Evolutionary conservation across 2,113 vertebrate species (phyloP).

Genomic region (Nerophis ophidion): DNA sequence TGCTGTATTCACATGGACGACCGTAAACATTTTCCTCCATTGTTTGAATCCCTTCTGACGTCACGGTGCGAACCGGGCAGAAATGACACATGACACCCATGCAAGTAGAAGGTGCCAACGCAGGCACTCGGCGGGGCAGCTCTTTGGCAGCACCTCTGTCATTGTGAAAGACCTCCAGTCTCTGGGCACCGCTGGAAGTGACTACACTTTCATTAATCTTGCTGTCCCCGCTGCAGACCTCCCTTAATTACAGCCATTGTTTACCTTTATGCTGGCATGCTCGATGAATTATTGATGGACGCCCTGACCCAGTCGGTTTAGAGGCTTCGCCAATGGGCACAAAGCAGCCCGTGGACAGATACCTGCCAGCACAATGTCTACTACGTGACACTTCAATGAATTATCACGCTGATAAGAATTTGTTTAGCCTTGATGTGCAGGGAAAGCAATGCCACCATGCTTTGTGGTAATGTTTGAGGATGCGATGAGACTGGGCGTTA

Average conservation of each 20-base stretch:
- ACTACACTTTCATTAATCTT: slow-evolving; percentile 67
- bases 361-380: slow-evolving; percentile 37
- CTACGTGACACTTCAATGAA: slow-evolving; percentile 37
- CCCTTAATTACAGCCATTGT: slow-evolving; percentile 67
- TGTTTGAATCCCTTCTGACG: not conserved
- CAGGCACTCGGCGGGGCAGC: slow-evolving; percentile 8
- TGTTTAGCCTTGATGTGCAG: slow-evolving; percentile 25
- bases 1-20: not conserved
- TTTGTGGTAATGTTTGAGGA: slow-evolving; percentile 10
- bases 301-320: slow-evolving; percentile 48
- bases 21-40: not conserved
- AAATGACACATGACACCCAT: not conserved
- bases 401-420: slow-evolving; percentile 47
- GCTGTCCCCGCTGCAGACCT: slow-evolving; percentile 56
- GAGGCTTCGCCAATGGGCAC: slow-evolving; percentile 41
- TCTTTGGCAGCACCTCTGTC: slow-evolving; percentile 48
- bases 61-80: not conserved
- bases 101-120: not conserved
- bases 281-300: slow-evolving; percentile 65
- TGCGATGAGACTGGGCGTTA: slow-evolving; percentile 16
- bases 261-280: slow-evolving; percentile 61
- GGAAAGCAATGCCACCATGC: slow-evolving; percentile 4
- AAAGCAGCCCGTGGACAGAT: slow-evolving; percentile 37
- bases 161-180: slow-evolving; percentile 49
- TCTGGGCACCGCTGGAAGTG: slow-evolving; percentile 51